These are phyloP conservation scores for Steinernema scapterisci DNA, from an alignment of 2,888 invertebrate species.

Conservation along the genomic window DNA sequence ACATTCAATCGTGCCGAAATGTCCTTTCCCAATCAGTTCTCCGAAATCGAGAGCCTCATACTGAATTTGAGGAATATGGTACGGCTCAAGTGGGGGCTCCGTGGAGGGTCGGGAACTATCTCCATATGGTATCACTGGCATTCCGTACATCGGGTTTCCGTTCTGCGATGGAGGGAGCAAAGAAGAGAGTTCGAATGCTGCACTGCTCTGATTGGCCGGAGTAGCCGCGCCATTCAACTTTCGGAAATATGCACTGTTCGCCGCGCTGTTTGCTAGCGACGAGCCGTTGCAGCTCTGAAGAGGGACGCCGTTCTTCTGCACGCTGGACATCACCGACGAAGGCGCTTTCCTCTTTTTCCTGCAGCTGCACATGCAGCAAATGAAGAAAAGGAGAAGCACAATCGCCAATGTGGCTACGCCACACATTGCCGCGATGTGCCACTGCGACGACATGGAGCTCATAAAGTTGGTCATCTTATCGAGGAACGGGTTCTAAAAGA, in stretches of 20 bases:
- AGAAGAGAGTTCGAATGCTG: conserved; percentile 49
- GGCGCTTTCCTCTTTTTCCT: conserved; percentile 45
- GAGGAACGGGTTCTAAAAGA: conserved; percentile 43
- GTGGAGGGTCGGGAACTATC: conserved; percentile 48
- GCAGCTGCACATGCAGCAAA: conserved; percentile 64
- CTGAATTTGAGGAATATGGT: conserved; percentile 58
- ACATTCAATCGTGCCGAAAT: conserved; percentile 76
- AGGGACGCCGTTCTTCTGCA: conserved; percentile 13
- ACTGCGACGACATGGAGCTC: conserved; percentile 54
- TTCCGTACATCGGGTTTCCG: conserved; percentile 2
- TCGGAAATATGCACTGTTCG: conserved; percentile 72
- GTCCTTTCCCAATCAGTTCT: conserved; percentile 91
- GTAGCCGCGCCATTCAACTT: conserved; percentile 78
- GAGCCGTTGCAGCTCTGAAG: conserved; percentile 34
- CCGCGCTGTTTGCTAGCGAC: conserved; percentile 43
- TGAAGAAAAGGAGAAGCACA: conserved; percentile 54
- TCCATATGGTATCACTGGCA: conserved; percentile 16
- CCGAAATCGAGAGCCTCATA: conserved; percentile 73
- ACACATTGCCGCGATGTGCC: conserved; percentile 55
- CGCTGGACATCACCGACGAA: conserved; percentile 9
- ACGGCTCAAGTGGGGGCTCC: conserved; percentile 53
- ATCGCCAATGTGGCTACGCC: conserved; percentile 56
- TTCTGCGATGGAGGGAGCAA: conserved; percentile 51
- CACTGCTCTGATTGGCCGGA: conserved; percentile 34
- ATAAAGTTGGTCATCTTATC: conserved; percentile 48